A percentile compares a stretch with the other conserved stretches of the same genome.
Conservation (phyloP, 2,113 vertebrate species). For the Otolemur garnettii region DNA sequence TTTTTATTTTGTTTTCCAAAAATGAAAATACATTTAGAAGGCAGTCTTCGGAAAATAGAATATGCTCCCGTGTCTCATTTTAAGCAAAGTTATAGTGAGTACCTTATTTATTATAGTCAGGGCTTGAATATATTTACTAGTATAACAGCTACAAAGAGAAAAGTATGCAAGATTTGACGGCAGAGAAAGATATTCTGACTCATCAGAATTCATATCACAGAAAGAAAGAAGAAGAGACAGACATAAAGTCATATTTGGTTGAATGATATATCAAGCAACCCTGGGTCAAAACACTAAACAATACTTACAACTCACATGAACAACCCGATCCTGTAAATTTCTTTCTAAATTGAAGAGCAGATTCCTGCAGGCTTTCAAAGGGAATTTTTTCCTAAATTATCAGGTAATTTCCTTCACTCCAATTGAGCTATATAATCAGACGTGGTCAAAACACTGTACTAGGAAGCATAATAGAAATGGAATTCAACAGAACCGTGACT, state of each 20-base stretch:
- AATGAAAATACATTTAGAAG: neutral
- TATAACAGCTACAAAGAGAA: slow-evolving; percentile 63
- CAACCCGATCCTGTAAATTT: slow-evolving; percentile 79
- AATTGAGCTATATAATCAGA: slow-evolving; percentile 83
- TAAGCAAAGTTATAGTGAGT: neutral
- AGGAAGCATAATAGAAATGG: slow-evolving; percentile 80
- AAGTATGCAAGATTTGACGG: slow-evolving; percentile 32
- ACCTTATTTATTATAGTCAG: neutral
- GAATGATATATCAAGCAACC: slow-evolving; percentile 74
- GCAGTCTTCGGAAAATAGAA: neutral
- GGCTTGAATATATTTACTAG: neutral
- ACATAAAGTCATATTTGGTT: slow-evolving; percentile 81
- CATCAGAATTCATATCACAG: slow-evolving; percentile 76
- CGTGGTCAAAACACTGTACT: slow-evolving; percentile 80
- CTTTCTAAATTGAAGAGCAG: slow-evolving; percentile 82
- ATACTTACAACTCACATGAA: slow-evolving; percentile 81
- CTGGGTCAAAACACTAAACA: slow-evolving; percentile 84
- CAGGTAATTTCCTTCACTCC: slow-evolving; percentile 83
- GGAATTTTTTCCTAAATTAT: slow-evolving; percentile 84
- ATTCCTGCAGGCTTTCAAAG: slow-evolving; percentile 78
- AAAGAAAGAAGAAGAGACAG: slow-evolving; percentile 63
- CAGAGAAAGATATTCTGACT: slow-evolving; percentile 70
- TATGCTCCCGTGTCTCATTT: neutral
- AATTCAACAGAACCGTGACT: slow-evolving; percentile 76
- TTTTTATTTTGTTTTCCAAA: neutral